Conservation (phyloP, 2,888 invertebrate species). For the Scaptodrosophila latifasciaeformis region DNA sequence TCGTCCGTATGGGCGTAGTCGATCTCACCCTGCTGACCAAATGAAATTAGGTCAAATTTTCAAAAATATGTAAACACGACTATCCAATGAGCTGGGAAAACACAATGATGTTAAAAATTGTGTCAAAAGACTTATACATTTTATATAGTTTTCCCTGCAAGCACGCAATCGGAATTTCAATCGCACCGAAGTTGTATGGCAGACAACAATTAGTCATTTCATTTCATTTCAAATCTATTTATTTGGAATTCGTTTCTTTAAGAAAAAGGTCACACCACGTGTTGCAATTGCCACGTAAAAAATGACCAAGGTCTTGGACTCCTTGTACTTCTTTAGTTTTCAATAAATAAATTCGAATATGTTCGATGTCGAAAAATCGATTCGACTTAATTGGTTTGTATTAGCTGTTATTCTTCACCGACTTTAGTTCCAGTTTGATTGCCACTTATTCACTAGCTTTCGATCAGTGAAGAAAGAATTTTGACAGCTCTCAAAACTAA, state of each 20-base stretch:
- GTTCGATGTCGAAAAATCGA: slow-evolving; percentile 53
- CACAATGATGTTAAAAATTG: no score
- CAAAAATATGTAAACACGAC: no score
- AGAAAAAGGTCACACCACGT: slow-evolving; percentile 41
- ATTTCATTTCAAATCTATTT: background rate
- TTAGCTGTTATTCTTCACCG: slow-evolving; percentile 39
- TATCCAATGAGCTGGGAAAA: no score
- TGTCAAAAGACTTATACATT: no score
- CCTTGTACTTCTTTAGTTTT: slow-evolving; percentile 3
- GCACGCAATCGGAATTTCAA: background rate
- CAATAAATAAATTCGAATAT: slow-evolving; percentile 26
- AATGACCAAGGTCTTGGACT: slow-evolving; percentile 29
- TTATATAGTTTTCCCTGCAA: no score
- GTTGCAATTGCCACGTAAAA: slow-evolving; percentile 30
- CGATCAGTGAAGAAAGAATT: no score
- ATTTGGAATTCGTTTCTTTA: slow-evolving; percentile 28
- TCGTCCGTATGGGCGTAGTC: no score
- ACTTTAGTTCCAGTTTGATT: no score
- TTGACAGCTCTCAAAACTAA: no score
- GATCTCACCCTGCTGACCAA: no score
- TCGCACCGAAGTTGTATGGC: background rate
- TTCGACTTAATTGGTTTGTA: slow-evolving; percentile 51
- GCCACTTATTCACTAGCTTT: no score
- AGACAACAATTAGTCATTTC: background rate
- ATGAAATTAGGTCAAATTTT: no score